phyloP scores from a whole-genome alignment of 1,140 invertebrate genomes.

The Drosophila teissieri region DNA sequence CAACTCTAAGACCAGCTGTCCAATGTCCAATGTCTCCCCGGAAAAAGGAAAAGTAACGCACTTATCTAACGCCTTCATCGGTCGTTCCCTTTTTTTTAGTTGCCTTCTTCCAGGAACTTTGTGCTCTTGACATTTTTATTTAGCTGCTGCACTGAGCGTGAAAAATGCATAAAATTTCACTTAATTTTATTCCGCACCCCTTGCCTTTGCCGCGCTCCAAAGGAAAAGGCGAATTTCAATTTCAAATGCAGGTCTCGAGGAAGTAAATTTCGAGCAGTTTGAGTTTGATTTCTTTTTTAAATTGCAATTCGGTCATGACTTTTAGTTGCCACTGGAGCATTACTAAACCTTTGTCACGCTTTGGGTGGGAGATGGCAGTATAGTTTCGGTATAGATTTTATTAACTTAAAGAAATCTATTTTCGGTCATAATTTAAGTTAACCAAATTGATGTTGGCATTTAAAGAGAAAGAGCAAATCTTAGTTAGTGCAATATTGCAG shows the following conservation, averaged over 20 bases:
- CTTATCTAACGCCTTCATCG: constrained; percentile 69
- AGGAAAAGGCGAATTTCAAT: constrained; percentile 59
- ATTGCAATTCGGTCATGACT: constrained; percentile 45
- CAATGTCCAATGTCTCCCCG: constrained; percentile 67
- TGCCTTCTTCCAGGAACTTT: constrained; percentile 37
- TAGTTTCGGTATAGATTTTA: too few species aligned
- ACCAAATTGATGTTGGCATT: too few species aligned
- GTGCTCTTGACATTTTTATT: constrained; percentile 83
- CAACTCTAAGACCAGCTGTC: constrained; percentile 63
- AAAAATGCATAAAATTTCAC: constrained; percentile 84
- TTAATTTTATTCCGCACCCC: constrained; percentile 65
- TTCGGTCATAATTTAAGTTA: too few species aligned
- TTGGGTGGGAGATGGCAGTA: neutral
- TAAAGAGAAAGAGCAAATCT: too few species aligned
- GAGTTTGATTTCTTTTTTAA: constrained; percentile 24
- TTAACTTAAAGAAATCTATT: too few species aligned
- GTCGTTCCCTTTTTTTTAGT: constrained; percentile 4
- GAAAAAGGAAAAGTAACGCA: constrained; percentile 62
- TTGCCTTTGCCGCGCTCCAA: neutral
- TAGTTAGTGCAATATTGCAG: too few species aligned
- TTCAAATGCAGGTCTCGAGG: constrained; percentile 29
- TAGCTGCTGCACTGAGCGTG: constrained; percentile 75
- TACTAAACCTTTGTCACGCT: constrained; percentile 31
- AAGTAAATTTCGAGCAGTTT: constrained; percentile 25
- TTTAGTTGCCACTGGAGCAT: constrained; percentile 68